These are phyloP conservation scores for Drosophila mimetica DNA, from an alignment of 2,888 invertebrate species.

Conservation along the genomic window DNA sequence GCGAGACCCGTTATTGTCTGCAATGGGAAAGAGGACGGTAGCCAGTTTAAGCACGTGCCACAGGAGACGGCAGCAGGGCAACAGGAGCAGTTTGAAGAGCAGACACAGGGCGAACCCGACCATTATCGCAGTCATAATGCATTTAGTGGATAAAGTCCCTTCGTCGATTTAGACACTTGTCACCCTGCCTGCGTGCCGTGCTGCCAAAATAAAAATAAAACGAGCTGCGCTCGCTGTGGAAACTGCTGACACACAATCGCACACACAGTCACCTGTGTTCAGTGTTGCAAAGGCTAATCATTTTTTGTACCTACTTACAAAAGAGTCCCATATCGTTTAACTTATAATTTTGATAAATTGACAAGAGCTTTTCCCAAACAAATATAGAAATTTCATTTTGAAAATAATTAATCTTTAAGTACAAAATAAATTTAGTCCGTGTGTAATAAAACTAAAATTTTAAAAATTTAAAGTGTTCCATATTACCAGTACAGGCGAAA, in stretches of 20 bases:
- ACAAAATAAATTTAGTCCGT: too few relatives aligned
- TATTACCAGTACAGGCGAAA: too few relatives aligned
- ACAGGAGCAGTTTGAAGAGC: constrained; percentile 59
- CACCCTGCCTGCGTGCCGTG: constrained; percentile 8
- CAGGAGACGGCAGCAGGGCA: constrained; percentile 51
- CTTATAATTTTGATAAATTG: too few relatives aligned
- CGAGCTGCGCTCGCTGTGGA: constrained; percentile 41
- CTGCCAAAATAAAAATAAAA: constrained; percentile 47
- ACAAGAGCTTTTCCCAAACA: too few relatives aligned
- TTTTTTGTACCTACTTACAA: neutral
- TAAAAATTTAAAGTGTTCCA: too few relatives aligned
- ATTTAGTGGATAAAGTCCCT: constrained; percentile 39
- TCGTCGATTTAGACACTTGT: constrained; percentile 4
- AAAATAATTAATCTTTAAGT: too few relatives aligned
- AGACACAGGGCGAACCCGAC: constrained; percentile 66
- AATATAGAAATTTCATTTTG: too few relatives aligned
- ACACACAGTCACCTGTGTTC: constrained; percentile 40
- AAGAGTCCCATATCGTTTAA: too few relatives aligned
- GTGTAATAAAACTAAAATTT: too few relatives aligned
- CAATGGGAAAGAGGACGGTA: constrained; percentile 32
- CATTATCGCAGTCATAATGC: constrained; percentile 68
- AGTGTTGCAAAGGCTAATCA: neutral
- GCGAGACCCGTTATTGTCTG: constrained; percentile 59
- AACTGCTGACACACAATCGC: constrained; percentile 53
- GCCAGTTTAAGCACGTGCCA: constrained; percentile 52